A percentile compares a stretch with the other conserved stretches of the same genome.
phyloP scores from a whole-genome alignment of 1,140 invertebrate genomes.

The Periplaneta americana region DNA sequence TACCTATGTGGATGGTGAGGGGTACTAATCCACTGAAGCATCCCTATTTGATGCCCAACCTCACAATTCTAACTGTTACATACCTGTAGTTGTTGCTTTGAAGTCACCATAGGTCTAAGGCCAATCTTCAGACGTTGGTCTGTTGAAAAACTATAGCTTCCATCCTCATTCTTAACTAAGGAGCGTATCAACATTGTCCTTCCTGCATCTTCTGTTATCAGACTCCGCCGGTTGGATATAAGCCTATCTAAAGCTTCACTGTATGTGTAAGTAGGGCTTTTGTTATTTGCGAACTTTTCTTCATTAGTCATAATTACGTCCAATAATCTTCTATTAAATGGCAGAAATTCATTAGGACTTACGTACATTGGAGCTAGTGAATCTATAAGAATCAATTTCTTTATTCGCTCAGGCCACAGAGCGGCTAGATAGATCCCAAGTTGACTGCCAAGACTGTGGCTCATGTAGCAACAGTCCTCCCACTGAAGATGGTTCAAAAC shows the following conservation, averaged over 20 bases:
- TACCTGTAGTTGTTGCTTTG: not conserved
- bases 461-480: conserved; percentile 45
- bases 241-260: conserved; percentile 44
- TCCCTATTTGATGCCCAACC: too few species aligned
- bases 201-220: conserved; percentile 38
- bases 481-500: conserved; percentile 52
- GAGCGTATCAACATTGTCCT: conserved; percentile 42
- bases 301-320: conserved; percentile 28
- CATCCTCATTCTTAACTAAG: conserved; percentile 32
- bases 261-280: conserved; percentile 38
- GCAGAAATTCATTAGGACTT: conserved; percentile 27
- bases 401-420: conserved; percentile 44
- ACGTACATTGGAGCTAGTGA: conserved; percentile 32
- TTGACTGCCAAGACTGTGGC: conserved; percentile 51
- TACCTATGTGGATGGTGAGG: too few species aligned
- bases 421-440: conserved; percentile 38
- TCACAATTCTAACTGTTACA: too few species aligned
- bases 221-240: conserved; percentile 30
- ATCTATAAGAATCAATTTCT: conserved; percentile 48
- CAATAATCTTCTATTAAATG: conserved; percentile 27
- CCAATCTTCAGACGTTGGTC: conserved; percentile 32
- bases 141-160: conserved; percentile 31
- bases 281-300: conserved; percentile 27
- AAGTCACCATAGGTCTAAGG: not conserved
- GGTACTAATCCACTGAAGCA: too few species aligned